Evolutionary conservation across 2,113 vertebrate genomes (phyloP).

Genomic region (Macquaria australasica): DNA sequence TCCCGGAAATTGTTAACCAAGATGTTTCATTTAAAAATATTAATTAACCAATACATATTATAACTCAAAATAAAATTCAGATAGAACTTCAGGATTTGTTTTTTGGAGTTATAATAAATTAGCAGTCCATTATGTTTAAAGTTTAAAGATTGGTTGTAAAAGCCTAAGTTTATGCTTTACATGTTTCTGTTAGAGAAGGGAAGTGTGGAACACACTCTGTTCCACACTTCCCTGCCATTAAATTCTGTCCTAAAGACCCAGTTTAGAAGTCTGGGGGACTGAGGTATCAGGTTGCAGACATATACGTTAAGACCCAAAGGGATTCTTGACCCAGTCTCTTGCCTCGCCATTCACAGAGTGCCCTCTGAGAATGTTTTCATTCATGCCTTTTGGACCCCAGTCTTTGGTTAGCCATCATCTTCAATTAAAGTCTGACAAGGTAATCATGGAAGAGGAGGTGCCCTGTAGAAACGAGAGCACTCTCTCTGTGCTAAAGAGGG

Average conservation of each 20-base stretch:
- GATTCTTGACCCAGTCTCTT: conserved; percentile 36
- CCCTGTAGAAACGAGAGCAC: not conserved
- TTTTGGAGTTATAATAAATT: too few species aligned
- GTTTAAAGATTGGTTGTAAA: not conserved
- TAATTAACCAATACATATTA: not conserved
- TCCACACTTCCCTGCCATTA: not conserved
- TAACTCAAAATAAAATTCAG: not conserved
- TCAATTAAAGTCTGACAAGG: conserved; percentile 36
- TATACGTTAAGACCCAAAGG: conserved; percentile 36
- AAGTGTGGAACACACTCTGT: conserved; percentile 3
- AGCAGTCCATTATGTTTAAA: not conserved
- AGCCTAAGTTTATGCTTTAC: not conserved
- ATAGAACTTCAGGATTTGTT: not conserved
- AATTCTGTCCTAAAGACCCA: not conserved
- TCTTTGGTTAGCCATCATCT: conserved; percentile 32
- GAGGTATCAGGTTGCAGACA: conserved; percentile 42
- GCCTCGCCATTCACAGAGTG: conserved; percentile 35
- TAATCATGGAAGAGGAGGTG: conserved; percentile 10
- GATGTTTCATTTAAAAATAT: not conserved
- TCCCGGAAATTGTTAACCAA: not conserved
- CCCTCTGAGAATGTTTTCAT: conserved; percentile 39
- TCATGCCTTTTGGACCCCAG: conserved; percentile 22
- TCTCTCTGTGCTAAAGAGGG: not conserved
- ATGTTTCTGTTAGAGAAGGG: not conserved
- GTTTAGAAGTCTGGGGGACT: not conserved